These are phyloP conservation scores for Acanthochromis polyacanthus DNA, from an alignment of 2,113 vertebrate species.

Conservation along the genomic window DNA sequence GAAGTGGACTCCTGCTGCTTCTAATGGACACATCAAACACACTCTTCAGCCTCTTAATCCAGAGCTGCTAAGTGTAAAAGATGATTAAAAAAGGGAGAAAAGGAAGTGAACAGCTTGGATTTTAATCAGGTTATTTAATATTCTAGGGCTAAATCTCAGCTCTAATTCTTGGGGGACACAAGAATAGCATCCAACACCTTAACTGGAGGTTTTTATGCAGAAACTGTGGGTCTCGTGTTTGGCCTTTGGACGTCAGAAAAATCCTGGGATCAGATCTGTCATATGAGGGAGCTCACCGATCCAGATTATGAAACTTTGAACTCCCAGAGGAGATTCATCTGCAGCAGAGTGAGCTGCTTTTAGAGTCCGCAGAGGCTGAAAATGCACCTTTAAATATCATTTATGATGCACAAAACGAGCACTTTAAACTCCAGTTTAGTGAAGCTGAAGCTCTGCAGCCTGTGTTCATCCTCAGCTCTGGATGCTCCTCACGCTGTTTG, in stretches of 20 bases:
- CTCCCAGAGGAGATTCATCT: neutral
- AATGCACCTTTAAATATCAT: neutral
- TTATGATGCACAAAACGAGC: neutral
- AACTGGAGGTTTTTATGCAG: neutral
- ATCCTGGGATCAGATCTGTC: constrained; percentile 46
- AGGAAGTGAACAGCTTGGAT: neutral
- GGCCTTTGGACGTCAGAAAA: constrained; percentile 11
- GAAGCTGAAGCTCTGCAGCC: neutral
- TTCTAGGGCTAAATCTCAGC: neutral
- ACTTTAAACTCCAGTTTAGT: too few species aligned
- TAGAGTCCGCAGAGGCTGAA: neutral
- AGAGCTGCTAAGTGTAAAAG: neutral
- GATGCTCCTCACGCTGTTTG: neutral
- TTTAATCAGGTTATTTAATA: neutral
- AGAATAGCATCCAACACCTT: neutral
- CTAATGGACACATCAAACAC: neutral
- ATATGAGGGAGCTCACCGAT: constrained; percentile 45
- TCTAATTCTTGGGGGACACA: neutral
- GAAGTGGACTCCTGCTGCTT: neutral
- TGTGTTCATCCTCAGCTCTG: neutral
- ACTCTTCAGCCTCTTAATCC: neutral
- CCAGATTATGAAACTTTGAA: constrained; percentile 37
- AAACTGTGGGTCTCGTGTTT: neutral
- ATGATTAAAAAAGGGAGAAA: neutral
- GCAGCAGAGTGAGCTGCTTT: neutral